phyloP scores from a whole-genome alignment of 1,140 invertebrate genomes.

The Drosophila repleta region DNA sequence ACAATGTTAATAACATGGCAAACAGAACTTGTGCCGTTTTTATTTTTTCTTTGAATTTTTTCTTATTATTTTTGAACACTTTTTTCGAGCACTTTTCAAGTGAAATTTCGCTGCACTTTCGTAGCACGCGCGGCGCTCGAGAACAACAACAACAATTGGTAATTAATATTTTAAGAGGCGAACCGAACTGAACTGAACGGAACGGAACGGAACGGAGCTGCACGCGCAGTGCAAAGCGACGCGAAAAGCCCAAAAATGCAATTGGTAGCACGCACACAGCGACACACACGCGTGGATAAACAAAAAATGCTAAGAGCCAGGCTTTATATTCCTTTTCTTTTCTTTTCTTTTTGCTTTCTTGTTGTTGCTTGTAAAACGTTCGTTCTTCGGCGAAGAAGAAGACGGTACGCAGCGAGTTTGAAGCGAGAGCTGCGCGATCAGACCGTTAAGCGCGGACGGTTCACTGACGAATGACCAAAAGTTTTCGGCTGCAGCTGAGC shows the following conservation, averaged over 20 bases:
- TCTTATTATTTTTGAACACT: conserved; percentile 38
- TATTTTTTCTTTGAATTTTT: conserved; percentile 1
- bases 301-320: conserved; percentile 14
- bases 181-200: conserved; percentile 21
- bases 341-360: background rate
- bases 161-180: conserved; percentile 56
- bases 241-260: conserved; percentile 63
- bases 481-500: conserved; percentile 48
- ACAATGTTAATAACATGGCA: conserved; percentile 70
- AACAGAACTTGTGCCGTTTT: conserved; percentile 65
- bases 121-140: conserved; percentile 10
- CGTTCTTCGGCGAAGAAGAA: conserved; percentile 76
- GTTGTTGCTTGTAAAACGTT: conserved; percentile 58
- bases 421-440: conserved; percentile 27
- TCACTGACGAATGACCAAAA: conserved; percentile 71
- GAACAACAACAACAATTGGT: conserved; percentile 32
- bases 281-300: conserved; percentile 6
- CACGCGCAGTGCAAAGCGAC: conserved; percentile 37
- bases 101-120: conserved; percentile 53
- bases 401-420: conserved; percentile 29
- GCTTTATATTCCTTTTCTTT: background rate
- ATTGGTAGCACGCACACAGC: conserved; percentile 62
- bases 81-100: conserved; percentile 45
- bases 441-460: conserved; percentile 43
- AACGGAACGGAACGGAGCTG: conserved; percentile 32